Percentiles rank a stretch among this genome's conserved stretches.
These are phyloP conservation scores for Dynastes grantii DNA, from an alignment of 2,888 invertebrate genomes.

Conservation along the genomic window DNA sequence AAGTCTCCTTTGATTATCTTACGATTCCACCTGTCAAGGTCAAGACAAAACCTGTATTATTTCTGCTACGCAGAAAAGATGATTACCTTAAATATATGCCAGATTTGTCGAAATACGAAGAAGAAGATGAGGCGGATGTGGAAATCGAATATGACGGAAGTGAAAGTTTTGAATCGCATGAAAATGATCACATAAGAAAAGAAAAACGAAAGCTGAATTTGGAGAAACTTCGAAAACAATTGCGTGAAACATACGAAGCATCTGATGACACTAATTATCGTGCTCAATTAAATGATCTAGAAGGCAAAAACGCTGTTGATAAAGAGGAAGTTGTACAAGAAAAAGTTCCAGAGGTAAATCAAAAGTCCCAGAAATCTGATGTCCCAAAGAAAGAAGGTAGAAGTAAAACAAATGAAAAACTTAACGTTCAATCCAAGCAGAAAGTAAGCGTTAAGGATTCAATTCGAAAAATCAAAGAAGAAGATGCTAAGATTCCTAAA, in stretches of 20 bases:
- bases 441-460: constrained; percentile 1
- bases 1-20: constrained; percentile 85
- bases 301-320: not conserved
- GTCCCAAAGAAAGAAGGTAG: not conserved
- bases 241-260: constrained; percentile 21
- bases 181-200: not conserved
- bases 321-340: not conserved
- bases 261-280: constrained; percentile 12
- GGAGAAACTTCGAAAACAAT: constrained; percentile 31
- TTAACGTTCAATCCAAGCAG: constrained; percentile 22
- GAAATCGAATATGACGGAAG: constrained; percentile 45
- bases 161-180: not conserved
- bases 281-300: not conserved
- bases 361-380: too few species aligned
- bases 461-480: constrained; percentile 9
- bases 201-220: constrained; percentile 11
- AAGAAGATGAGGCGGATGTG: constrained; percentile 50
- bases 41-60: constrained; percentile 87
- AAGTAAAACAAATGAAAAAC: constrained; percentile 15
- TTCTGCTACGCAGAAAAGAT: constrained; percentile 81
- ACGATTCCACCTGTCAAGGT: constrained; percentile 85
- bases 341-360: not conserved
- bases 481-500: constrained; percentile 33
- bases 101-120: constrained; percentile 39
- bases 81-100: constrained; percentile 72